These are phyloP conservation scores for Porites evermanni DNA, from an alignment of 92 coral and sea anemone species.

Conservation along the genomic window DNA sequence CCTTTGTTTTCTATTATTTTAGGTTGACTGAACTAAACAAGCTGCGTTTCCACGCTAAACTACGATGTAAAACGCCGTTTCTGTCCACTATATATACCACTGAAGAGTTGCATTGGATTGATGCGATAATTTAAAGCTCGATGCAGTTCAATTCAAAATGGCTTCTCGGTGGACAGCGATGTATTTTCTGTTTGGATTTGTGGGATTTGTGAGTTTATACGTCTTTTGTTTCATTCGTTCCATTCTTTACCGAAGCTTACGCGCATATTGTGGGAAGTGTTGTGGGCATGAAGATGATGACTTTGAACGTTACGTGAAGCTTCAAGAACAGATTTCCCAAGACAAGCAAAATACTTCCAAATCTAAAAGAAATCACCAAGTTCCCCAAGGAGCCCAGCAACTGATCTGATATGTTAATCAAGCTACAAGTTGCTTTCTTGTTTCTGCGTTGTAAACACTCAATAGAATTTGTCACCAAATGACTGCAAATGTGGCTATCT, in stretches of 20 bases:
- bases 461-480: no score
- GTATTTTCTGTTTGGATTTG: conserved; percentile 15
- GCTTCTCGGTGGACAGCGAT: not conserved
- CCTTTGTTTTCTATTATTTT: no score
- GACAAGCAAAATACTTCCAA: not conserved
- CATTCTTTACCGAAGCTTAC: conserved; percentile 1
- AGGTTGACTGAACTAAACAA: no score
- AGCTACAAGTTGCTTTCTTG: not conserved
- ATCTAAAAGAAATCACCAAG: not conserved
- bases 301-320: conserved; percentile 4
- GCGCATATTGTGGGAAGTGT: not conserved
- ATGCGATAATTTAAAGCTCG: not conserved
- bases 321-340: not conserved
- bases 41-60: no score
- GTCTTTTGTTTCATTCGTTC: conserved; percentile 12
- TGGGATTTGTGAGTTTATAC: conserved; percentile 10
- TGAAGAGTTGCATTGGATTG: not conserved
- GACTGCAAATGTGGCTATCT: no score
- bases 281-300: conserved; percentile 10
- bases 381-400: not conserved
- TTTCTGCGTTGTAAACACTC: not conserved
- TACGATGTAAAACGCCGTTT: no score
- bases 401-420: not conserved
- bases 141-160: not conserved
- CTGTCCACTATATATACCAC: not conserved